Evolutionary conservation across 2,888 invertebrate genomes (phyloP), one percentile per base, ranked within the genome.

Genomic region (Cepaea hortensis): DNA sequence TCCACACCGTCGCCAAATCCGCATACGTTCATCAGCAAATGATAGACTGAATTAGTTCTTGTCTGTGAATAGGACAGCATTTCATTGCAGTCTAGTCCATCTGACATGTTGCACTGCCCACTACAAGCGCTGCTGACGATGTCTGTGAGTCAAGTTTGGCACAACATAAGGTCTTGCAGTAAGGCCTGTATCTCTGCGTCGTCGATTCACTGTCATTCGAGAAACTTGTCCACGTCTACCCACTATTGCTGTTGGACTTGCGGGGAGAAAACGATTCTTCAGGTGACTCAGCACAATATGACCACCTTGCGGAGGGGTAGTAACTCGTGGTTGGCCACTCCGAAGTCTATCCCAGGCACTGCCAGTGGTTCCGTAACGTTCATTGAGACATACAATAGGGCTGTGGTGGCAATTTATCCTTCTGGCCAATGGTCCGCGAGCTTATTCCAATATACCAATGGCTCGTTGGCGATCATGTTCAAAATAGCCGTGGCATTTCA

Each of bases 371-470:
- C 55, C n/a, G 35, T 35, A 35, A 75, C 75, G 55, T 20, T 55
- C 55, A 50, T 6, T 77, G 20, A 55, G 61, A 55, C 9, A 55
- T 20, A 77, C 7, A 77, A 77, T 77, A 77, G 77, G 20, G 72
- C 23, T 55, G 61, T 23, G 61, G n/a, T 77, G 55, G 55, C n/a
- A 77, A 55, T 77, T 77, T 55, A 77, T 77, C n/a, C 77, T 77
- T 55, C 35, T 35, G 35, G 35, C 35, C 35, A 55, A 77, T 77
- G n/a, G 61, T 55, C n/a, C 55, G 11, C n/a, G 46, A 55, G 77
- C 77, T 61, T n/a, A 77, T 61, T 77, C n/a, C 7, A n/a, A 46
- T 23, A 77, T 77, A 77, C n/a, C 61, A 77, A 77, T 77, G 77
- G 77, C 77, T 77, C 77, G n/a, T 55, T 46, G n/a, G 11, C 55